Base-by-base conservation (phyloP, 37 sponge, comb jelly and placozoan species). In the Aplysina aerophoba region DNA sequence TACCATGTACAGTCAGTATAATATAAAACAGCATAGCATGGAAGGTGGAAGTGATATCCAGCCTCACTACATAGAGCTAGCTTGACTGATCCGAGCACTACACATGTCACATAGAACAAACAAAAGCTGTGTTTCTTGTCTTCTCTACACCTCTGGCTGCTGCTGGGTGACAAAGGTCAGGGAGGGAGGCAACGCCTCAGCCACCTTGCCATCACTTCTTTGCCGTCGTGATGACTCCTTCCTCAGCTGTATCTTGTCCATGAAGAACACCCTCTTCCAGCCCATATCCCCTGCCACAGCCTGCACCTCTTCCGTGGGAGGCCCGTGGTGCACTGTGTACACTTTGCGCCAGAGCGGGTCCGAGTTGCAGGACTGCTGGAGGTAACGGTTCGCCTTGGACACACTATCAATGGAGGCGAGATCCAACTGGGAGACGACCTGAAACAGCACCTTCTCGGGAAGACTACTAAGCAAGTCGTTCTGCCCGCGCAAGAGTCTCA, bases 241-340 rank as follows among this genome's bases (percentile, higher is more conserved):
- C 77, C 94, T 93, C 16, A 99, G 84, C 59, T 97, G 92, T 2
- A 99, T 79, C 81, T 93, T 96, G 84, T 94, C 94, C 92, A 97
- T 99, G 79, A 93, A 97, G 86, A 96, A 97, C 36, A 97, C 94
- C n/a, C 35, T 85, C 87, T 95, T 93, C 99, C 99, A 99, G 41
- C 92, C 91, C 44, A 88, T 41, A 5, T 97, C 97, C 34, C 58
- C 55, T 4, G 97, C 97, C 12, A 97, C 79, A n/a, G 74, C 75
- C 0, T 28, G 63, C 16, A 95, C 74, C 73, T 97, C 94, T 0
- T 78, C 85, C 56, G 80, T 84, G 0, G 97, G 90, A 2, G 28
- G 13, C 33, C 90, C 95, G 25, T 88, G 86, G 44, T 94, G 85
- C 21, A 39, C 41, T 0, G 27, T 19, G 80, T 97, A 97, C 17